Base-by-base conservation (phyloP, 2,888 invertebrate genomes). In the Heteropelma amictum region DNA sequence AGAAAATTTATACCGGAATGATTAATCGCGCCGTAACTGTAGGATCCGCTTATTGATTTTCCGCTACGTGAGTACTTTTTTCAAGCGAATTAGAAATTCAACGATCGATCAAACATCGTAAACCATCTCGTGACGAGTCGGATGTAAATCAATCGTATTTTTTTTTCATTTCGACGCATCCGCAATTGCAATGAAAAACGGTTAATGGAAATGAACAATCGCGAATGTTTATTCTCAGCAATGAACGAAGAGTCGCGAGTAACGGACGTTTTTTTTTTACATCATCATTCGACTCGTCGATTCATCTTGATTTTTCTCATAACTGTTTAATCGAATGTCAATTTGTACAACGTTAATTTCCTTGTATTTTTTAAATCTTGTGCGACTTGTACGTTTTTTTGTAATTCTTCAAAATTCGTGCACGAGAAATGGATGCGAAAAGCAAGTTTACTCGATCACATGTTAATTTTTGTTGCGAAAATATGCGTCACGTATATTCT, bases 271-370 rank as follows among this genome's bases (percentile, higher is more conserved):
- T 51, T 53, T 47, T 38, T 38, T 40, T 60, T 40, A 21, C 38
- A 28, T 47, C 17, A 8, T 21, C 47, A 40, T 8, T 56, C 12
- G 30, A 49, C 49, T 40, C n/a, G 35, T 45, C 35, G 45, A 56
- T 26, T 21, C 26, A 7, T 63, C 45, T 49, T 54, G 19, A 6
- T 33, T 19, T 70, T 74, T 69, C 70, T 40, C 60, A 45, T 45
- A 70, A 74, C 74, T 61, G 74, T 65, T 45, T 10, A 47, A 58
- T 40, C 74, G 74, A 56, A 17, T 35, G 53, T 70, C 74, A 60
- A 74, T 72, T 72, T 14, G 67, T 42, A 49, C 17, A 72, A 61
- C 54, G 19, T 35, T 14, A 19, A 28, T 42, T 5, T 51, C 38
- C 49, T 28, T 23, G 26, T 12, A 63, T 19, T 30, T 54, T n/a